Evolutionary conservation across 2,888 invertebrate genomes (phyloP).

Genomic region (Stegana nigrithorax): DNA sequence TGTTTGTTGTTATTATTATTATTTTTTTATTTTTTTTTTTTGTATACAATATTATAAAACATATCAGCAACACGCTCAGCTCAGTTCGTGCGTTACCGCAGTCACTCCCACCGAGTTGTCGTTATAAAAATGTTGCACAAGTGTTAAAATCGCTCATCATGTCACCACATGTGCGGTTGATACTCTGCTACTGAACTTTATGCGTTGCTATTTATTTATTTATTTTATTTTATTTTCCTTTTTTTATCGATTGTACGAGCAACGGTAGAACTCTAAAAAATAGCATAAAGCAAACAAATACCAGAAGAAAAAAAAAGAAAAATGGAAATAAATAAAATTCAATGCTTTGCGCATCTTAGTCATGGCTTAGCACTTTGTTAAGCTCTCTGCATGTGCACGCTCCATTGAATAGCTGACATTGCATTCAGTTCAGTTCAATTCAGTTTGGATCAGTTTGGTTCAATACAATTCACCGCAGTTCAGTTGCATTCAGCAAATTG

Average conservation of each 20-base stretch:
- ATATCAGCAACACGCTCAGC: background rate
- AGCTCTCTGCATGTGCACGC: background rate
- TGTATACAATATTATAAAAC: background rate
- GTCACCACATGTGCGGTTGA: conserved; percentile 35
- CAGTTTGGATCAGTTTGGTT: too few relatives aligned
- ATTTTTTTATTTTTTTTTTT: background rate
- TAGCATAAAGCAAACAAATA: too few relatives aligned
- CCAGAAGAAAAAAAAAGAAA: too few relatives aligned
- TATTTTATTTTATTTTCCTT: background rate
- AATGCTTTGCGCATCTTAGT: conserved; percentile 4
- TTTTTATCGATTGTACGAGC: background rate
- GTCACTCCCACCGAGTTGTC: background rate
- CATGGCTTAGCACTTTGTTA: background rate
- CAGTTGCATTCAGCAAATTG: too few relatives aligned
- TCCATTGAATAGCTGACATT: too few relatives aligned
- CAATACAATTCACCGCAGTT: background rate
- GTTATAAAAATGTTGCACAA: conserved; percentile 53
- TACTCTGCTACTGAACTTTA: conserved; percentile 47
- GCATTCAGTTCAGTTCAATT: background rate
- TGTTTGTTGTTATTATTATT: background rate
- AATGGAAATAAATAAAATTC: background rate
- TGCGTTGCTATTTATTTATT: conserved; percentile 20
- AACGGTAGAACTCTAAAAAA: too few relatives aligned
- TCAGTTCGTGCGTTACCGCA: background rate
- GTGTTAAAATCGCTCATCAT: conserved; percentile 59